These are phyloP conservation scores for Drusus annulatus DNA, from an alignment of 1,140 invertebrate genomes.

Conservation along the genomic window DNA sequence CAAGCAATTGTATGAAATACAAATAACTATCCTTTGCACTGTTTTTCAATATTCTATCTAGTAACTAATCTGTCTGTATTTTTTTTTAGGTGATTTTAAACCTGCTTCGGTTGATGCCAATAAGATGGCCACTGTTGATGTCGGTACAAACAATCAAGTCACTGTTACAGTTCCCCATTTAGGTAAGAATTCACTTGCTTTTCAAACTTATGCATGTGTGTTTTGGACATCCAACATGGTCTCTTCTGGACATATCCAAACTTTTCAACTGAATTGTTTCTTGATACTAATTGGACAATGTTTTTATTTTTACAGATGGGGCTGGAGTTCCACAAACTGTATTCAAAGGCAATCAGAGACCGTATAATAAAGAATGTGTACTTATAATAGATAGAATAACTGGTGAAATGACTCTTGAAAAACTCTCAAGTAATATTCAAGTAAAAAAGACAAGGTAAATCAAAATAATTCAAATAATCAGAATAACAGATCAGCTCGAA, in stretches of 20 bases:
- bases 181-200: constrained; percentile 65
- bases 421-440: constrained; percentile 90
- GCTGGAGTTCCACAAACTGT: constrained; percentile 91
- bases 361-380: constrained; percentile 94
- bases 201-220: no score
- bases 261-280: no score
- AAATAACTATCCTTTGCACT: no score
- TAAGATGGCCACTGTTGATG: constrained; percentile 91
- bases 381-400: constrained; percentile 93
- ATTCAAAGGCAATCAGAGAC: constrained; percentile 93
- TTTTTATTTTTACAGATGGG: constrained; percentile 74
- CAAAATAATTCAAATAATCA: not conserved
- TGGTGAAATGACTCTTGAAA: constrained; percentile 94
- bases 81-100: constrained; percentile 93
- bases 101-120: constrained; percentile 95
- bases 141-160: constrained; percentile 89
- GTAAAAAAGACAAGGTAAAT: constrained; percentile 93
- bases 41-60: no score
- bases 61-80: no score
- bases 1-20: no score
- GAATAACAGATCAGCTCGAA: no score
- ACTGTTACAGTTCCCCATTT: constrained; percentile 95
- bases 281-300: no score
- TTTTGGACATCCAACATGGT: no score
- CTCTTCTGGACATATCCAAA: no score